Evolutionary conservation across 2,797 vertebrate species (phyloP).

Genomic region (Huso huso): DNA sequence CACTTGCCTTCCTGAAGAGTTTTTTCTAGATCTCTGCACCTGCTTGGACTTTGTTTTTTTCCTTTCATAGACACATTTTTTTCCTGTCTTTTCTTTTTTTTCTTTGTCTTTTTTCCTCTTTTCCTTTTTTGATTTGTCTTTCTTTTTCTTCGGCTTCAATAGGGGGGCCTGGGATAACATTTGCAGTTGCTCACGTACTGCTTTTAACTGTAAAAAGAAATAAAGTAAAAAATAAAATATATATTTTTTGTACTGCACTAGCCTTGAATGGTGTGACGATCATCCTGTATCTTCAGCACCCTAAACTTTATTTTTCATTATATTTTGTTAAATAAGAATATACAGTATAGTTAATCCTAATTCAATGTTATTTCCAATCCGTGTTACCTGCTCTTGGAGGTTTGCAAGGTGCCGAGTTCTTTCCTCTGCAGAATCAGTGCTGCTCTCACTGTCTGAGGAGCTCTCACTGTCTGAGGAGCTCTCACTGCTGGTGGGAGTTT

Average conservation of each 20-base stretch:
- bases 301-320: background rate
- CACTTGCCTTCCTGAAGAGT: constrained; percentile 58
- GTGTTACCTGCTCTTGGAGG: constrained; percentile 69
- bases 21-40: constrained; percentile 54
- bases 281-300: too few relatives aligned
- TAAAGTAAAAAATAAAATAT: constrained; percentile 1
- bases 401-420: constrained; percentile 45
- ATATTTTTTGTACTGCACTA: too few relatives aligned
- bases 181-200: constrained; percentile 69
- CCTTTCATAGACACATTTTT: constrained; percentile 46
- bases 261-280: too few relatives aligned
- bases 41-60: constrained; percentile 45
- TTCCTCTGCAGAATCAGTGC: constrained; percentile 48
- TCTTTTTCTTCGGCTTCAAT: constrained; percentile 62
- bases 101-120: constrained; percentile 45
- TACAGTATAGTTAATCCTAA: background rate
- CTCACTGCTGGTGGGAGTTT: constrained; percentile 39
- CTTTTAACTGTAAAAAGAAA: constrained; percentile 59
- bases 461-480: constrained; percentile 52
- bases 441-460: constrained; percentile 51
- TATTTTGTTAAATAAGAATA: background rate
- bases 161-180: constrained; percentile 58
- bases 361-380: background rate
- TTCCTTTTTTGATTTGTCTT: constrained; percentile 56
- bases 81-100: constrained; percentile 39